Evolutionary conservation across 1,140 invertebrate genomes (phyloP).

Genomic region (Armadillidium nasatum): DNA sequence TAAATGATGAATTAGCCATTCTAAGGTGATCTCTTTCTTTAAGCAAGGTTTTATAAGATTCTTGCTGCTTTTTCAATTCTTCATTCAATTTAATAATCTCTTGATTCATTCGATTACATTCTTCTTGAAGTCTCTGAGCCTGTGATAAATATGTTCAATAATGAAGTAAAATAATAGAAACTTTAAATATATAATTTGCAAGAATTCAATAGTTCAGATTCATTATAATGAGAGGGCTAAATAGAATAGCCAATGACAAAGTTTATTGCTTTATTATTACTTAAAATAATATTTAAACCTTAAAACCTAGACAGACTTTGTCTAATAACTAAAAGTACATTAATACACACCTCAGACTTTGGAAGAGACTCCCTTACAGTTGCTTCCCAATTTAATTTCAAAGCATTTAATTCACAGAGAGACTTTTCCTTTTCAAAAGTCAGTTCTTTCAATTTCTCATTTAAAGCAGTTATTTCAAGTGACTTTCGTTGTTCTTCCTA

Average conservation of each 20-base stretch:
- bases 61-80: not conserved
- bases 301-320: too few species aligned
- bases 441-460: not conserved
- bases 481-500: not conserved
- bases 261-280: too few species aligned
- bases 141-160: not conserved
- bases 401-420: not conserved
- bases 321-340: too few species aligned
- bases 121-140: not conserved
- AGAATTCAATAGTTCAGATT: too few species aligned
- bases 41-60: not conserved
- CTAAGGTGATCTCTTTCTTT: constrained; percentile 36
- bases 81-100: not conserved
- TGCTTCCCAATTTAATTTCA: not conserved
- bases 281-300: too few species aligned
- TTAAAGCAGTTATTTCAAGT: not conserved
- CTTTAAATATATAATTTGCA: too few species aligned
- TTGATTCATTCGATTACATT: not conserved
- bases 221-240: too few species aligned
- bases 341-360: not conserved
- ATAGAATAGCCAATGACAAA: too few species aligned
- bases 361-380: not conserved
- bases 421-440: not conserved
- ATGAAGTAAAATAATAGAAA: too few species aligned
- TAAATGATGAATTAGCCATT: constrained; percentile 32